These are phyloP conservation scores for Crenichthys baileyi DNA, from an alignment of 2,797 vertebrate species.

Conservation along the genomic window DNA sequence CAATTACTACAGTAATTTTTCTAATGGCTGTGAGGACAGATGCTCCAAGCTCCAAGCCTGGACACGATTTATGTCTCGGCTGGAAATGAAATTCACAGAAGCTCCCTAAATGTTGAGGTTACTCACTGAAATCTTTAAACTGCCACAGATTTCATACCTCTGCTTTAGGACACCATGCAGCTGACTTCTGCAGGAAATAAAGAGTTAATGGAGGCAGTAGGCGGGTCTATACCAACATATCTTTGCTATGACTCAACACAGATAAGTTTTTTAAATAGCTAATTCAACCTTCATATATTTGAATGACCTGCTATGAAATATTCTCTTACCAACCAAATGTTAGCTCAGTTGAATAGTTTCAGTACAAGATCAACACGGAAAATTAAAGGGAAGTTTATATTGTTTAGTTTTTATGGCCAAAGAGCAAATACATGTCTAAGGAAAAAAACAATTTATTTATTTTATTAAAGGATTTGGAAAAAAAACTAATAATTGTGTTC, in stretches of 20 bases:
- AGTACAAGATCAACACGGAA: not conserved
- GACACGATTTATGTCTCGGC: conserved; percentile 13
- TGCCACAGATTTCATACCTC: conserved; percentile 29
- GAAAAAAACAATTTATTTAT: not conserved
- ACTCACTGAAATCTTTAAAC: conserved; percentile 8
- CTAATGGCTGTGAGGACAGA: conserved; percentile 57
- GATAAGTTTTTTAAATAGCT: not conserved
- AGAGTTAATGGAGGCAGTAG: not conserved
- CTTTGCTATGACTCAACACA: not conserved
- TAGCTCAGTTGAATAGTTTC: not conserved
- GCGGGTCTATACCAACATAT: not conserved
- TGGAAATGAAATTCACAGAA: conserved; percentile 7
- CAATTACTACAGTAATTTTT: conserved; percentile 53
- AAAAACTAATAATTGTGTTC: not conserved
- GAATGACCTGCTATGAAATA: not conserved
- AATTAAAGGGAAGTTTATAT: not conserved
- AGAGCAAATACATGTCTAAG: not conserved
- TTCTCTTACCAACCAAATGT: not conserved
- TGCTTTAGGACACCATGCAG: conserved; percentile 24
- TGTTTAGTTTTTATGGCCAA: not conserved
- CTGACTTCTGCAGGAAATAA: not conserved
- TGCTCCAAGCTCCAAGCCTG: conserved; percentile 25
- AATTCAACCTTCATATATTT: not conserved
- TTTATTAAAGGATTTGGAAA: not conserved
- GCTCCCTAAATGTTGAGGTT: conserved; percentile 29